Conservation (phyloP, 2,113 vertebrate species). For the Nymphicus hollandicus region DNA sequence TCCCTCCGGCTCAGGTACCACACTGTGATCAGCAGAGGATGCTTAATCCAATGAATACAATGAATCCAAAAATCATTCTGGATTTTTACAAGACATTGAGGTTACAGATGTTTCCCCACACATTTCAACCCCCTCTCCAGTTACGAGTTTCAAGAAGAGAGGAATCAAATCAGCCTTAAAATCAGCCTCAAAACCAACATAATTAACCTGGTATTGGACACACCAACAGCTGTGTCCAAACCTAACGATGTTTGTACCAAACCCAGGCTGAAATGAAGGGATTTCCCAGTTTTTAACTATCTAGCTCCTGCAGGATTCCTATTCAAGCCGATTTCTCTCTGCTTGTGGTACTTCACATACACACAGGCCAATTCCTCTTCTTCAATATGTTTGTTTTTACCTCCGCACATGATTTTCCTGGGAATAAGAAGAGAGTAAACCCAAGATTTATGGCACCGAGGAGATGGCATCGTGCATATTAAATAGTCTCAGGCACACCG, state of each 20-base stretch:
- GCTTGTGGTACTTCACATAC: too few species aligned
- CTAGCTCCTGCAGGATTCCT: not conserved
- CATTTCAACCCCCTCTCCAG: not conserved
- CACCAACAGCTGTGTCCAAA: fast-evolving
- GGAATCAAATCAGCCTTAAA: not conserved
- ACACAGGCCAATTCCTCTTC: not conserved
- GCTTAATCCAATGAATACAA: fast-evolving
- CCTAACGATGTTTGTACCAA: fast-evolving
- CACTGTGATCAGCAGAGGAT: fast-evolving
- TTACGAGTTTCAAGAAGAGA: not conserved
- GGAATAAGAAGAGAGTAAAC: not conserved
- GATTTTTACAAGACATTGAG: not conserved
- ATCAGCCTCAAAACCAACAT: fast-evolving
- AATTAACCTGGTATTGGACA: not conserved
- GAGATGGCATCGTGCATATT: fast-evolving
- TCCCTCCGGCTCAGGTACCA: fast-evolving
- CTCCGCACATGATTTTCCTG: not conserved
- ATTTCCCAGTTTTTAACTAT: not conserved
- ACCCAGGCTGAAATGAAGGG: not conserved
- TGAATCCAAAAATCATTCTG: not conserved
- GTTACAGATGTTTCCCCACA: fast-evolving
- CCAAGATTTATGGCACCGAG: fast-evolving
- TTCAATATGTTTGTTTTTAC: not conserved
- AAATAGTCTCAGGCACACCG: not conserved
- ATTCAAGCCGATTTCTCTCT: not conserved